phyloP scores from a whole-genome alignment of 37 sponge, comb jelly and placozoan genomes.

The Eunapius fragilis region DNA sequence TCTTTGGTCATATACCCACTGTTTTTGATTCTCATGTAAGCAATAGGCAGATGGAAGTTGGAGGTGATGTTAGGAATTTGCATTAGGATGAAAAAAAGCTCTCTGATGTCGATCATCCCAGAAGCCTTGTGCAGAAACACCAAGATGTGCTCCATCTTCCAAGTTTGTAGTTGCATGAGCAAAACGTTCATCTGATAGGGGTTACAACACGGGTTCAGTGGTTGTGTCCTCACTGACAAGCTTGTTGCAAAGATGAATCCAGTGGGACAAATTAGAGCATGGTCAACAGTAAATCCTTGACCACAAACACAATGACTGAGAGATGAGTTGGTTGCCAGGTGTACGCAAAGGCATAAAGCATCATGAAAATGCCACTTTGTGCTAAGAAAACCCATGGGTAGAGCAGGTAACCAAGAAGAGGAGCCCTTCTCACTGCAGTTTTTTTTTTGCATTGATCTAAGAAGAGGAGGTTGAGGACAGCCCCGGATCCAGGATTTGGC shows the following conservation, averaged over 20 bases:
- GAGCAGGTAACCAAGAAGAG: no score
- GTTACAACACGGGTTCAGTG: constrained; percentile 25
- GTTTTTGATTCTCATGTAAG: neutral
- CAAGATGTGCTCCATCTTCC: constrained; percentile 21
- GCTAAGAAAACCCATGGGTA: no score
- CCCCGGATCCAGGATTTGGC: no score
- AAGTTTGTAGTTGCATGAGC: neutral
- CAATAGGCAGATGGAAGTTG: neutral
- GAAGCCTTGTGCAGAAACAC: constrained; percentile 11
- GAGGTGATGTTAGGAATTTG: neutral
- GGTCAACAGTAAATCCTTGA: no score
- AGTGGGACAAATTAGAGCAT: no score
- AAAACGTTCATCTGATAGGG: constrained; percentile 11
- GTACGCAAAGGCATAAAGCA: no score
- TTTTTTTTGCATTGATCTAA: no score
- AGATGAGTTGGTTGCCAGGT: no score
- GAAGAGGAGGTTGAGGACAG: no score
- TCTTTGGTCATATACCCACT: constrained; percentile 4
- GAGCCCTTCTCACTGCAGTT: no score
- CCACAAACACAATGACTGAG: no score
- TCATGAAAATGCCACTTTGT: no score
- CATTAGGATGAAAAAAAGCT: constrained; percentile 21
- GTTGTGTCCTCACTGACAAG: constrained; percentile 3
- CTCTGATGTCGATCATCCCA: constrained; percentile 18
- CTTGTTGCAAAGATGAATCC: neutral